Base-by-base conservation (phyloP, 2,797 vertebrate genomes). In the Lepilemur septentrionalis region DNA sequence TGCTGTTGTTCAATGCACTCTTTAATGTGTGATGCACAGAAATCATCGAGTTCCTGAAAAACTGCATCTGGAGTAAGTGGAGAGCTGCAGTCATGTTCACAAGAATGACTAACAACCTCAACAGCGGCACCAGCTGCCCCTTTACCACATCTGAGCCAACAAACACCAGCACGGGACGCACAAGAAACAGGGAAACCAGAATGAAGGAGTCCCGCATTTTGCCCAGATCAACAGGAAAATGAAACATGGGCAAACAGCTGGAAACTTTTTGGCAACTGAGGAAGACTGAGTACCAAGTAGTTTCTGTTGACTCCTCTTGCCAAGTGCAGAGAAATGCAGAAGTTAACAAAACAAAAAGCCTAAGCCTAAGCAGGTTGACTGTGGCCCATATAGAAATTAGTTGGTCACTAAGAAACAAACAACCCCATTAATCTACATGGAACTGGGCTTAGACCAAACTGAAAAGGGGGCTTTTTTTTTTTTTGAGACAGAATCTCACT, bases 251-350 rank as follows among this genome's bases (percentile, higher is more conserved):
- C 32, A 69, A 35, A 93, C 8, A 50, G 23, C 32, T 63, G 18
- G 76, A 41, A 72, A 85, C 67, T 22, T 59, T 69, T 5, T n/a
- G 46, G 72, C 15, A 72, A 32, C 22, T 12, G 35, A 23, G 43
- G 17, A 89, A 81, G 61, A 52, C 20, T 15, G 20, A 92, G 43
- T 4, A 78, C n/a, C 55, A 82, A 48, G 35, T 32, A 35, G n/a
- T 83, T 89, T 92, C 35, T 93, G 94, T 86, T 89, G 25, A 86
- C 28, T 23, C 72, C 38, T 73, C 91, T 57, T 50, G 48, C 41
- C 25, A 55, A 57, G 5, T 55, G 22, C 3, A 82, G n/a, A 93
- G 72, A 84, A 81, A 57, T 55, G 38, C 15, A 17, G 41, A 94
- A n/a, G 35, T 41, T 75, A 32, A 76, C 52, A 57, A 81, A 67